phyloP scores from a whole-genome alignment of 2,888 invertebrate species.

The Camponotus fellah region DNA sequence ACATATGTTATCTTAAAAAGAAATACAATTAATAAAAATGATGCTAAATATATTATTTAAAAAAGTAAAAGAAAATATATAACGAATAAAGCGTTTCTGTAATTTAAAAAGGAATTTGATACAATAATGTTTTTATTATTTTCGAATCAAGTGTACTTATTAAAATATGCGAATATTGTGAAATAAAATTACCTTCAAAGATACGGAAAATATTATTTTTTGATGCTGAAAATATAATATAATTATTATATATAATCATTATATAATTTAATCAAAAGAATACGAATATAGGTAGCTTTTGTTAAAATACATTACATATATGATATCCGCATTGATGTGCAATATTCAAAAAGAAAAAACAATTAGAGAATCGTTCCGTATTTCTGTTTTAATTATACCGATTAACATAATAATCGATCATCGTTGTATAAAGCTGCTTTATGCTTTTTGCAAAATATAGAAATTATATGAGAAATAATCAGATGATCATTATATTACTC shows the following conservation, averaged over 20 bases:
- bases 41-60: neutral
- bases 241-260: too few relatives aligned
- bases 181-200: slow-evolving; percentile 17
- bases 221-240: neutral
- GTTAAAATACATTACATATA: neutral
- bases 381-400: neutral
- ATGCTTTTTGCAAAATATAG: slow-evolving; percentile 10
- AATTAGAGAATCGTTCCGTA: neutral
- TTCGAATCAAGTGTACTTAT: neutral
- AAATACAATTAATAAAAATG: neutral
- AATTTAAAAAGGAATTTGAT: neutral
- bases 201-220: neutral
- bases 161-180: neutral
- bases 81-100: neutral
- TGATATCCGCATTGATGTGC: neutral
- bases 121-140: neutral
- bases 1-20: neutral
- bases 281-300: neutral
- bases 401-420: neutral
- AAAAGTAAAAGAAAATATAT: neutral
- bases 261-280: neutral
- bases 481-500: slow-evolving; percentile 27
- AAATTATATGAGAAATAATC: slow-evolving; percentile 19
- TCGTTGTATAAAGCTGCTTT: neutral
- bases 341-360: neutral